Evolutionary conservation across 2,888 invertebrate species (phyloP).

Genomic region (Agrochola lota): DNA sequence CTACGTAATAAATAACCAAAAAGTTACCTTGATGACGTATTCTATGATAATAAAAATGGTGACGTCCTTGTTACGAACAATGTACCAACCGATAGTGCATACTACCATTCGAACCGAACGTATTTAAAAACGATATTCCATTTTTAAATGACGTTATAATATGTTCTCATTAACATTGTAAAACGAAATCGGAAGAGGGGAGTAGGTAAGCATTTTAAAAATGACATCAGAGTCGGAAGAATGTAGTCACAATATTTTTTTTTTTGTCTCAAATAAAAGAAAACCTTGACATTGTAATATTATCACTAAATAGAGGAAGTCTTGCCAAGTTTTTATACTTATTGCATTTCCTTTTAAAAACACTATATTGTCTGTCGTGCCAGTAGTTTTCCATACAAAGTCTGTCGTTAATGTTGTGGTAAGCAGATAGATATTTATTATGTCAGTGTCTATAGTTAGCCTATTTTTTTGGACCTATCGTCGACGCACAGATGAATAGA

Average conservation of each 20-base stretch:
- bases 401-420: background rate
- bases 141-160: constrained; percentile 28
- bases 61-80: background rate
- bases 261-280: background rate
- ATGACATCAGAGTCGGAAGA: background rate
- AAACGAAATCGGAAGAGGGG: background rate
- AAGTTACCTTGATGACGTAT: background rate
- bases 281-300: constrained; percentile 16
- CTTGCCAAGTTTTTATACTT: constrained; percentile 22
- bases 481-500: background rate
- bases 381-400: constrained; percentile 27
- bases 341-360: constrained; percentile 19
- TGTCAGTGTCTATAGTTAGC: background rate
- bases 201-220: background rate
- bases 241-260: background rate
- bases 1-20: background rate
- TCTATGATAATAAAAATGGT: background rate
- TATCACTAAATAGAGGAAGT: constrained; percentile 7
- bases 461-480: background rate
- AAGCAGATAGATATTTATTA: background rate
- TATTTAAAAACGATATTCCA: constrained; percentile 6
- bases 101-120: background rate
- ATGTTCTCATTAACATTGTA: background rate
- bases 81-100: background rate
- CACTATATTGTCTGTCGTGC: constrained; percentile 8